Percentiles rank a stretch among this genome's conserved stretches.
These are phyloP conservation scores for Umimayanthus chanpuru DNA, from an alignment of 92 coral and sea anemone species.

Conservation along the genomic window DNA sequence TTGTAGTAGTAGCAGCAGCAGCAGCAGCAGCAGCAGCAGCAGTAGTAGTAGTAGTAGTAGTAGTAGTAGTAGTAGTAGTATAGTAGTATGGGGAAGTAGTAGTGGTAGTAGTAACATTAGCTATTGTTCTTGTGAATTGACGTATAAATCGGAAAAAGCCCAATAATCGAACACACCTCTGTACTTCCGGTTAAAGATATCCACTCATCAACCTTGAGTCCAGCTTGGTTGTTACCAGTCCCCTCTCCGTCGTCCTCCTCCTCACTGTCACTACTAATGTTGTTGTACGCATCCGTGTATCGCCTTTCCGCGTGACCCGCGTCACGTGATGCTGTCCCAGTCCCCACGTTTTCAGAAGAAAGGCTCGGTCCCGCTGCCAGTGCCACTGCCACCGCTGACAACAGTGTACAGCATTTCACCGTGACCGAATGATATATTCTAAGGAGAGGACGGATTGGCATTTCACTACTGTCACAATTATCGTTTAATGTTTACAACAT, in stretches of 20 bases:
- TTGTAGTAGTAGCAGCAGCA: too few species aligned
- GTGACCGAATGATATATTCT: constrained; percentile 88
- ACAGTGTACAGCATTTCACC: constrained; percentile 91
- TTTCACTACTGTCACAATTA: too few species aligned
- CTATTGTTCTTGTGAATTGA: too few species aligned
- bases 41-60: too few species aligned
- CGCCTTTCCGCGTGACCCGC: constrained; percentile 65
- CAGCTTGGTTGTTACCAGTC: constrained; percentile 69
- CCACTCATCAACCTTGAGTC: constrained; percentile 87
- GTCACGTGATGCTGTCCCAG: constrained; percentile 82
- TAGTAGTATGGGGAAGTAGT: too few species aligned
- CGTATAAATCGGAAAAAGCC: too few species aligned
- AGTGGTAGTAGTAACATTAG: too few species aligned
- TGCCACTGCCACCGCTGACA: constrained; percentile 81
- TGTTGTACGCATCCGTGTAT: constrained; percentile 66
- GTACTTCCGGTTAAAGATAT: constrained; percentile 75
- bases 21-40: too few species aligned
- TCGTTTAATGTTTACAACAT: too few species aligned
- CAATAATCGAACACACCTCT: constrained; percentile 61
- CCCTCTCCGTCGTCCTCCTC: constrained; percentile 77
- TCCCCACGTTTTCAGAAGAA: constrained; percentile 86
- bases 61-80: too few species aligned
- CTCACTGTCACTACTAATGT: constrained; percentile 97
- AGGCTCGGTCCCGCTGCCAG: constrained; percentile 93
- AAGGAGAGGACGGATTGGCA: not conserved